Percentiles rank a stretch among this genome's conserved stretches.
These are phyloP conservation scores for Theropithecus gelada DNA, from an alignment of 2,113 vertebrate species.

Conservation along the genomic window DNA sequence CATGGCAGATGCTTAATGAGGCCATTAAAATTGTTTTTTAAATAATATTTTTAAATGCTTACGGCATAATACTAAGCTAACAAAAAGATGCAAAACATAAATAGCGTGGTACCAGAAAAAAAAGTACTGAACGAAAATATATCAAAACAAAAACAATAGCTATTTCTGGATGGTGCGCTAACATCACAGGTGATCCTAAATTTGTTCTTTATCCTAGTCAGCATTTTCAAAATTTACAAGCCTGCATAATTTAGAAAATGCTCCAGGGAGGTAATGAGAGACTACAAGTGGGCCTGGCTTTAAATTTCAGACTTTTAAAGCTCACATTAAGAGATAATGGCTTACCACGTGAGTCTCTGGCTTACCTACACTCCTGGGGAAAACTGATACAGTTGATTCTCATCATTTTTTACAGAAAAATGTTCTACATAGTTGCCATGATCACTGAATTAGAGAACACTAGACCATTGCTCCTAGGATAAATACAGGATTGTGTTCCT, in stretches of 20 bases:
- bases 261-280: not conserved
- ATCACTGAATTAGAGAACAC: not conserved
- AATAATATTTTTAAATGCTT: slow-evolving; percentile 14
- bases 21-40: not conserved
- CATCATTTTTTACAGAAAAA: not conserved
- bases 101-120: not conserved
- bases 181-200: not conserved
- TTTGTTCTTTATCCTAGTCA: not conserved
- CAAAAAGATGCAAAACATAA: not conserved
- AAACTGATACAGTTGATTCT: not conserved
- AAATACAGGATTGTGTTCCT: not conserved
- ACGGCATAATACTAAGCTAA: not conserved
- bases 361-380: not conserved
- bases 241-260: not conserved
- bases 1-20: not conserved
- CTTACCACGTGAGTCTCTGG: not conserved
- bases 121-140: not conserved
- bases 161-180: not conserved
- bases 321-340: not conserved
- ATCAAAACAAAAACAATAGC: not conserved
- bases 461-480: not conserved
- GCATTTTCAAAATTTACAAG: not conserved
- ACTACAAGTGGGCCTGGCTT: not conserved
- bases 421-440: not conserved
- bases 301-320: not conserved